Evolutionary conservation across 2,113 vertebrate genomes (phyloP).

Genomic region (Heterocephalus glaber): DNA sequence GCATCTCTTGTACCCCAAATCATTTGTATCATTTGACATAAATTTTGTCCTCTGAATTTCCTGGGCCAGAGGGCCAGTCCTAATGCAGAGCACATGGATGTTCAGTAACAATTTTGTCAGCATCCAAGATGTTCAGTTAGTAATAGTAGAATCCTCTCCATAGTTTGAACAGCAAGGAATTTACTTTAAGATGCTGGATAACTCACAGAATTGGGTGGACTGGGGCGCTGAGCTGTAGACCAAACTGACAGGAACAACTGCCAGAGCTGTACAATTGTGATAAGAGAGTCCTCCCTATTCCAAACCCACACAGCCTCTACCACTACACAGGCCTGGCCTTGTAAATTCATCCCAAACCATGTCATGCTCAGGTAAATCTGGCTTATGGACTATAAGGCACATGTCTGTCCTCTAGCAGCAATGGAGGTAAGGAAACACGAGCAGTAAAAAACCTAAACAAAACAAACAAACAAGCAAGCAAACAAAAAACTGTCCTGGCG

Average conservation of each 20-base stretch:
- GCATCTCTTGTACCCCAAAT: neutral
- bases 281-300: neutral
- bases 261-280: neutral
- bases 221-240: neutral
- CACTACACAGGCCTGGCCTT: neutral
- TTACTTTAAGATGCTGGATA: neutral
- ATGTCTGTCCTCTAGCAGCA: neutral
- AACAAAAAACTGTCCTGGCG: neutral
- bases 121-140: neutral
- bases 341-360: neutral
- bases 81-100: neutral
- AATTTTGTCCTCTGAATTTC: neutral
- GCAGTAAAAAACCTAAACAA: neutral
- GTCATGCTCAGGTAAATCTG: neutral
- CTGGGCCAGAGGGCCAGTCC: neutral
- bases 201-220: neutral
- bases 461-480: neutral
- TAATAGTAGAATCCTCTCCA: neutral
- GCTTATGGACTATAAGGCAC: neutral
- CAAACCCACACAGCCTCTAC: neutral
- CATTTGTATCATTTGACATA: neutral
- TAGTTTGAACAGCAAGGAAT: neutral
- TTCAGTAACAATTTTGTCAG: no score
- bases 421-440: neutral
- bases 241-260: neutral